phyloP scores from a whole-genome alignment of 2,888 invertebrate species.

The Neocrepidodera transversa region DNA sequence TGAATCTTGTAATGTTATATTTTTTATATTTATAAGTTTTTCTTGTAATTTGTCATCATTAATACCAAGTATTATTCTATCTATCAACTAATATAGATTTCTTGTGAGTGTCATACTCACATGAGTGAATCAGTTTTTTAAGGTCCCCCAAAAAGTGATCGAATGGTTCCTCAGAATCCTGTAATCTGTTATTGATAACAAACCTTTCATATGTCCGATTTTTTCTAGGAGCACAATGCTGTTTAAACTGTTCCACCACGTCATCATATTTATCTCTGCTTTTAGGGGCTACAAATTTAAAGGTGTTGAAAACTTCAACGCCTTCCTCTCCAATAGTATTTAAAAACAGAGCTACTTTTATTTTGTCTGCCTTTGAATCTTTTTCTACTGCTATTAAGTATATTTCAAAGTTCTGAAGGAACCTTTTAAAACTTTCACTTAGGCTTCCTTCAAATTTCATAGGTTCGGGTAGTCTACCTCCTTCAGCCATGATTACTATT shows the following conservation, averaged over 20 bases:
- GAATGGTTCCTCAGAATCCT: conserved; percentile 8
- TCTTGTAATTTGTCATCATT: conserved; percentile 3
- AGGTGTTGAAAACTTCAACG: conserved; percentile 16
- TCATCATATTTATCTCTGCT: conserved; percentile 3
- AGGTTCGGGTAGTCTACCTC: too few species aligned
- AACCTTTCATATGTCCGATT: conserved; percentile 22
- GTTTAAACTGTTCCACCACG: conserved; percentile 9
- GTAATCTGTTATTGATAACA: conserved; percentile 12
- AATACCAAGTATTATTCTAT: conserved; percentile 21
- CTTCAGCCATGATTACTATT: too few species aligned
- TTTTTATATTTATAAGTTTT: background rate
- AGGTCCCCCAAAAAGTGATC: conserved; percentile 21
- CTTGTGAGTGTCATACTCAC: conserved; percentile 20
- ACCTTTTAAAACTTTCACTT: too few species aligned
- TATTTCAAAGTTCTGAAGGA: background rate
- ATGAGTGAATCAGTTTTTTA: conserved; percentile 17
- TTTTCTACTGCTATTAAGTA: conserved; percentile 2
- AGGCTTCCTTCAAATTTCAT: too few species aligned
- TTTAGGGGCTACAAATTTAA: conserved; percentile 6
- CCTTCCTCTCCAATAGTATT: too few species aligned
- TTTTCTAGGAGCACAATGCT: conserved; percentile 10
- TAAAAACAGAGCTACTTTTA: conserved; percentile 20
- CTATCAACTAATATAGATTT: conserved; percentile 16
- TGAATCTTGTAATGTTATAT: conserved; percentile 3
- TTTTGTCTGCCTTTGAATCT: conserved; percentile 14